Evolutionary conservation across 1,140 invertebrate species (phyloP).

Genomic region (Gyrodactylus bullatarudis): DNA sequence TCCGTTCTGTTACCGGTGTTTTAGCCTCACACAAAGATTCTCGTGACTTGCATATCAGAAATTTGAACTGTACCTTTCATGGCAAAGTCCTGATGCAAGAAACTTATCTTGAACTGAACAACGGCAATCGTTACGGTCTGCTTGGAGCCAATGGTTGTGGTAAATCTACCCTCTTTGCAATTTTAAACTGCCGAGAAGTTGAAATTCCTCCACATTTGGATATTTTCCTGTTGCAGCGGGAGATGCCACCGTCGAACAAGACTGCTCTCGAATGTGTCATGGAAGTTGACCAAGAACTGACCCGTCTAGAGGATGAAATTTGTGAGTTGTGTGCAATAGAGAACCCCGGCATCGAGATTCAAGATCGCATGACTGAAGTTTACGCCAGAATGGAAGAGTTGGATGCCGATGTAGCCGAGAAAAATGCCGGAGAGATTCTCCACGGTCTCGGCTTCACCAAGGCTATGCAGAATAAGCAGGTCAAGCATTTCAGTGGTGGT

Average conservation of each 20-base stretch:
- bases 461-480: conserved; percentile 44
- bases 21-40: conserved; percentile 67
- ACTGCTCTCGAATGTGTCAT: conserved; percentile 69
- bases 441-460: conserved; percentile 77
- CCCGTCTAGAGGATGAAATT: conserved; percentile 56
- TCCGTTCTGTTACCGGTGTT: conserved; percentile 63
- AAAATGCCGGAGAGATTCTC: conserved; percentile 60
- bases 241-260: conserved; percentile 67
- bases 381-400: conserved; percentile 89
- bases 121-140: conserved; percentile 68
- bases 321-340: conserved; percentile 38
- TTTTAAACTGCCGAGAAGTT: conserved; percentile 60
- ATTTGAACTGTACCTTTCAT: conserved; percentile 87
- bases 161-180: conserved; percentile 62
- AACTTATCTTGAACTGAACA: conserved; percentile 76
- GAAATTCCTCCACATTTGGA: conserved; percentile 83
- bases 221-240: conserved; percentile 76
- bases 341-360: conserved; percentile 29
- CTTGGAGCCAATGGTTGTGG: conserved; percentile 82
- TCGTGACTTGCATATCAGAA: conserved; percentile 76
- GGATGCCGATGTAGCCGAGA: conserved; percentile 64
- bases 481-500: conserved; percentile 27
- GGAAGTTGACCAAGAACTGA: conserved; percentile 78
- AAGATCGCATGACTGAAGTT: conserved; percentile 81
- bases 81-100: conserved; percentile 73